Conservation (phyloP, 2,113 vertebrate genomes). For the Saimiri boliviensis region DNA sequence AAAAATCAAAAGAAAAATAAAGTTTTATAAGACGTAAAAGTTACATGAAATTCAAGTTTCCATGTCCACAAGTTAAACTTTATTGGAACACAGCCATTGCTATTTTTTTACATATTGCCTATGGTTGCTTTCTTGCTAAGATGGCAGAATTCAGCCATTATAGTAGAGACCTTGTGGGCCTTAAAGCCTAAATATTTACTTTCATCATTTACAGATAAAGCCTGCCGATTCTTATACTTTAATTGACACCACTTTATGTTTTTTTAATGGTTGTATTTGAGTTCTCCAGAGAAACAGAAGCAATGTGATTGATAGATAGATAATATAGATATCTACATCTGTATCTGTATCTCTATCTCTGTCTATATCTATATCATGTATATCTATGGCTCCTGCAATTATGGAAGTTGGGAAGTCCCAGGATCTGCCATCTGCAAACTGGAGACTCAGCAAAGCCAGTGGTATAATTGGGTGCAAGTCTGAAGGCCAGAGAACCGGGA, state of each 20-base stretch:
- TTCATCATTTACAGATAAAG: neutral
- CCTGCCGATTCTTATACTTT: neutral
- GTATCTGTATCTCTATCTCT: too few relatives aligned
- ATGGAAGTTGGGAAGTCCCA: neutral
- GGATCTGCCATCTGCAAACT: neutral
- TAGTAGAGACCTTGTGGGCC: neutral
- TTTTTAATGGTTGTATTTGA: neutral
- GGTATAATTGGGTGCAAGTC: neutral
- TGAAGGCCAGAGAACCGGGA: neutral
- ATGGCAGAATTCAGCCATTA: neutral
- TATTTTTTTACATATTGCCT: neutral
- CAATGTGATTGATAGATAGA: neutral
- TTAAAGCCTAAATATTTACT: neutral
- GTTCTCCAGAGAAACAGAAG: neutral
- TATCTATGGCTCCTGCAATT: neutral
- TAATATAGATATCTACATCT: neutral
- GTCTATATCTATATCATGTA: too few relatives aligned
- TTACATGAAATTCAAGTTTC: constrained; percentile 1
- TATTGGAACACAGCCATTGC: neutral
- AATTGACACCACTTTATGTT: neutral
- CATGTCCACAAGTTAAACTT: neutral
- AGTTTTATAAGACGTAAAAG: neutral
- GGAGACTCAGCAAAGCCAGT: neutral
- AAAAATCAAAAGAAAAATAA: neutral
- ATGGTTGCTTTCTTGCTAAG: neutral